Base-by-base conservation (phyloP, 2,888 invertebrate genomes). In the Venusia cambrica region DNA sequence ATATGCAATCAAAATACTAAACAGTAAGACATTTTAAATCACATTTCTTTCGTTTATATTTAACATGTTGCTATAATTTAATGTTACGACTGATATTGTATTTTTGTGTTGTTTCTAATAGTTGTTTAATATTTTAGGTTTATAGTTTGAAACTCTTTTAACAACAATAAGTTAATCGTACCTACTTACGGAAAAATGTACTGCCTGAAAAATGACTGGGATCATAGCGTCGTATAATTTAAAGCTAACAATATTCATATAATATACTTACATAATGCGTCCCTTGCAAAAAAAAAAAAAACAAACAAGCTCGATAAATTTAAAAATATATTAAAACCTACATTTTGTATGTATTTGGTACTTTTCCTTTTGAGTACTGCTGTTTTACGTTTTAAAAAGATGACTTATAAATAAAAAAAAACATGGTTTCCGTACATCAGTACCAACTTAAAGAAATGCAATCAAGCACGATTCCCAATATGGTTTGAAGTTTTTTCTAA, bases 21-120 rank as follows among this genome's bases (percentile, higher is more conserved):
- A n/a, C n/a, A n/a, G n/a, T 18, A 24, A 11, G 22, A 19, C 9
- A n/a, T 33, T 7, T 12, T 20, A 8, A n/a, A 8, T 36, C 7
- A 17, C 5, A 15, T 27, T 34, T 36, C 14, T 14, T 18, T 14
- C 12, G 1, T 10, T 20, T 5, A 5, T 15, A 3, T 18, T 5
- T n/a, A n/a, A n/a, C n/a, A n/a, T n/a, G n/a, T 8, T 7, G 15
- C 9, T 16, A 10, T 31, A n/a, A n/a, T 27, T 28, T 31, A 21
- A 18, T 22, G 17, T 30, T 38, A 27, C 19, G 39, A 35, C 39
- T 39, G 39, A 39, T 30, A 25, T 21, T 2, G 21, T 25, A 14
- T 8, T 10, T 5, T 22, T 13, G 11, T 4, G 3, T 6, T 17
- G 7, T 20, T n/a, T 14, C 20, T 20, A 13, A 2, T 2, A 6